Evolutionary conservation across 37 sponge, comb jelly and placozoan species (phyloP).

Genomic region (Theonella swinhoei): DNA sequence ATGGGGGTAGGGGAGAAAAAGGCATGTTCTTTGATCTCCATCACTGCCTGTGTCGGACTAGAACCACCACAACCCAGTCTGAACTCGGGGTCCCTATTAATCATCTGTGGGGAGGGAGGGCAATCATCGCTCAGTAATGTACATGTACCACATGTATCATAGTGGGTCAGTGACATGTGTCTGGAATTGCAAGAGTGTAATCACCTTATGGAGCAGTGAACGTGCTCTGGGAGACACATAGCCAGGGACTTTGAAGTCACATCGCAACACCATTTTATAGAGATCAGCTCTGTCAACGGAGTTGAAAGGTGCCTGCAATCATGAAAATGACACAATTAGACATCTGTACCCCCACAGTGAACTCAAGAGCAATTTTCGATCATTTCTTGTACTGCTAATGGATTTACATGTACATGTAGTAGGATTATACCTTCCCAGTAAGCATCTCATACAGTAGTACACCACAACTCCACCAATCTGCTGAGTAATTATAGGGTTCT

Average conservation of each 20-base stretch:
- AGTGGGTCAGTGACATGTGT: no score
- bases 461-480: conserved; percentile 91
- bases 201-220: conserved; percentile 55
- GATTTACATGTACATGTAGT: no score
- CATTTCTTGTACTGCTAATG: no score
- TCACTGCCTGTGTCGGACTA: conserved; percentile 10
- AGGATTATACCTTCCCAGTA: conserved; percentile 71
- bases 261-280: conserved; percentile 59
- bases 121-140: no score
- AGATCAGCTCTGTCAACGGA: conserved; percentile 70
- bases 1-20: conserved; percentile 70
- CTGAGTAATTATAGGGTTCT: conserved; percentile 78
- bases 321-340: background rate
- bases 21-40: conserved; percentile 71
- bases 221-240: conserved; percentile 59
- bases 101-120: conserved; percentile 61
- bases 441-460: conserved; percentile 81
- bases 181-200: no score
- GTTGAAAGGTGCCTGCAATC: conserved; percentile 60
- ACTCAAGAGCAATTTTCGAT: background rate
- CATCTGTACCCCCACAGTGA: background rate
- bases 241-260: conserved; percentile 29
- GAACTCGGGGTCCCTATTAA: conserved; percentile 56
- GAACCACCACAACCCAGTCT: conserved; percentile 52
- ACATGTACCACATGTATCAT: no score